Evolutionary conservation across 2,113 vertebrate species (phyloP), one percentile per base, ranked within the genome.

Genomic region (Gnathonemus longibarbis): DNA sequence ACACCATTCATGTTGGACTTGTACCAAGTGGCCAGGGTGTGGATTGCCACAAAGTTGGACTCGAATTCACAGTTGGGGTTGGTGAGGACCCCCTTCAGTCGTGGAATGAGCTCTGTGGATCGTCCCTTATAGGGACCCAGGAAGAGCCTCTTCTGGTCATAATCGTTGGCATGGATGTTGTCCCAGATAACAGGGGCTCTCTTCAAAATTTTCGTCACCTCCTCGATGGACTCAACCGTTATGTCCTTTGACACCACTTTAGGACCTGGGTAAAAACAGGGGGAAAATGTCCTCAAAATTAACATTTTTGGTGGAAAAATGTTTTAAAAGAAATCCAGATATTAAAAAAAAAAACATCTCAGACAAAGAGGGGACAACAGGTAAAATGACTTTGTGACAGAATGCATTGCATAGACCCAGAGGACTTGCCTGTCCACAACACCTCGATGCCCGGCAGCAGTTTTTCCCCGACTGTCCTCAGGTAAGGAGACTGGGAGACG

Each of bases 21-120:
- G 95, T 99, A 99, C 98, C 98, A 99, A 0, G 97, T 99, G 0
- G 98, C 98, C 91, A 99, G 96, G 0, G 98, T 99, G 91, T 99
- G 98, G 94, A 99, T 96, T 86, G 98, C 98, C 92, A 99, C 97
- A 49, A 97, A 99, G 87, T 99, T 99, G n/a, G 96, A 97, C 95
- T 99, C 96, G 94, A 98, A 99, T 97, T 99, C 98, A 94, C 98
- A 99, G 94, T 99, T 99, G 35, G 98, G 98, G 94, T 99, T 99
- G 70, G 98, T 99, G 90, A 99, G 96, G 80, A 99, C 97, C 45
- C 98, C 98, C 94, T 96, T 96, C 27, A 99, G 95, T 58, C 97
- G 97, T 46, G 98, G 97, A 85, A 99, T 98, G 88, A 99, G 97
- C 89, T 99, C 98, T 84, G 97, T 97, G 90, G 96, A 97, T 39